Percentiles rank a stretch among this genome's conserved stretches.
phyloP scores from a whole-genome alignment of 2,113 vertebrate species.

The Dromas ardeola region DNA sequence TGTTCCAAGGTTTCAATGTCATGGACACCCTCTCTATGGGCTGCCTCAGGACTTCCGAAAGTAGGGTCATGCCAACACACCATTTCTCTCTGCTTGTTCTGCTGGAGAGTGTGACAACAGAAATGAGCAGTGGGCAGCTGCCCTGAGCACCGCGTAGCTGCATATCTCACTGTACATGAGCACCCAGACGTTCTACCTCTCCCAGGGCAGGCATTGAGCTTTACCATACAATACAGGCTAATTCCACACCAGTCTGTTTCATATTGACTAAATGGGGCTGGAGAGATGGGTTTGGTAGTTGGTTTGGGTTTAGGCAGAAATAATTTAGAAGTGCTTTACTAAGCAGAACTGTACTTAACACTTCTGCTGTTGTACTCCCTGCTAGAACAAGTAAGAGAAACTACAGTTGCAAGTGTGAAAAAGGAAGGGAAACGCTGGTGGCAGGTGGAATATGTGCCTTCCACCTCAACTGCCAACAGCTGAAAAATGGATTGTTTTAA shows the following conservation, averaged over 20 bases:
- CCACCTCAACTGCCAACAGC: not conserved
- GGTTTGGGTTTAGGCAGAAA: conserved; percentile 22
- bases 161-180: not conserved
- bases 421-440: not conserved
- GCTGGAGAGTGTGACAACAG: not conserved
- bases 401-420: not conserved
- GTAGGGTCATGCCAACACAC: not conserved
- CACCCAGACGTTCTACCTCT: not conserved
- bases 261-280: not conserved
- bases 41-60: not conserved
- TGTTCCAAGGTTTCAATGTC: not conserved
- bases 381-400: not conserved
- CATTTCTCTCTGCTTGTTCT: not conserved
- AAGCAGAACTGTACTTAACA: not conserved
- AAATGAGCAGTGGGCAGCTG: not conserved
- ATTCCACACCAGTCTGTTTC: not conserved
- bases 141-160: fast-evolving
- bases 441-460: not conserved
- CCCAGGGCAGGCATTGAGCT: not conserved
- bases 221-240: not conserved
- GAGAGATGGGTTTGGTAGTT: not conserved
- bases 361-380: not conserved
- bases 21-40: not conserved
- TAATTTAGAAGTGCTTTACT: not conserved
- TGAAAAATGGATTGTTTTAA: conserved; percentile 12